Evolutionary conservation across 2,113 vertebrate genomes (phyloP).

Genomic region (Perca schrenkii): DNA sequence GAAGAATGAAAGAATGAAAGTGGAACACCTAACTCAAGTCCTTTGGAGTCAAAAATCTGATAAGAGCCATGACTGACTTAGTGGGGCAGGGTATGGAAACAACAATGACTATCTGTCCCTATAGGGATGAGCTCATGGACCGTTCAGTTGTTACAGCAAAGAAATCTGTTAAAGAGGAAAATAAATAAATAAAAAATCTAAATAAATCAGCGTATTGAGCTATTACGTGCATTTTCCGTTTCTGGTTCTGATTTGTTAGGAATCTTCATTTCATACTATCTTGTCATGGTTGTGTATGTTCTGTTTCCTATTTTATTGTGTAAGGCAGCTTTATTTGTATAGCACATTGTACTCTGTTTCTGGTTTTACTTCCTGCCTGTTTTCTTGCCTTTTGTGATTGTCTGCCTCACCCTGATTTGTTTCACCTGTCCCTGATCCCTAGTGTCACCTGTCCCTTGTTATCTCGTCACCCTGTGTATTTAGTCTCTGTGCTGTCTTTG

Average conservation of each 20-base stretch:
- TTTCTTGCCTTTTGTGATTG: too few species aligned
- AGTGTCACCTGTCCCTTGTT: too few species aligned
- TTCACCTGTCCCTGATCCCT: too few species aligned
- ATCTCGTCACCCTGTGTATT: too few species aligned
- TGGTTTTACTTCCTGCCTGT: too few species aligned
- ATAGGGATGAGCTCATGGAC: background rate
- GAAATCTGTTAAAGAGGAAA: background rate
- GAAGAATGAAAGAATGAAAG: background rate
- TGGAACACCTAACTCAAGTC: background rate
- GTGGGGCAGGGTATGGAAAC: slow-evolving; percentile 6
- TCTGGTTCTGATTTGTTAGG: background rate
- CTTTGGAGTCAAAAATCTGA: slow-evolving; percentile 6
- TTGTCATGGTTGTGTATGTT: too few species aligned
- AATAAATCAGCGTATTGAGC: background rate
- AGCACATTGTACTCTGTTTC: too few species aligned
- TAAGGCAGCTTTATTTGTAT: too few species aligned
- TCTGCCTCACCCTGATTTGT: too few species aligned
- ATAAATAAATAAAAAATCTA: background rate
- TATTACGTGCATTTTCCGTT: background rate
- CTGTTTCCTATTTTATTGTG: too few species aligned
- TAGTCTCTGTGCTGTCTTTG: too few species aligned
- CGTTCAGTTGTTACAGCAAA: background rate
- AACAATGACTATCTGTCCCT: slow-evolving; percentile 14
- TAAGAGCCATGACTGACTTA: background rate
- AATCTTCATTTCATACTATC: background rate